Percentiles rank a stretch among this genome's conserved stretches.
phyloP scores from a whole-genome alignment of 2,797 vertebrate genomes.

The Avahi laniger region DNA sequence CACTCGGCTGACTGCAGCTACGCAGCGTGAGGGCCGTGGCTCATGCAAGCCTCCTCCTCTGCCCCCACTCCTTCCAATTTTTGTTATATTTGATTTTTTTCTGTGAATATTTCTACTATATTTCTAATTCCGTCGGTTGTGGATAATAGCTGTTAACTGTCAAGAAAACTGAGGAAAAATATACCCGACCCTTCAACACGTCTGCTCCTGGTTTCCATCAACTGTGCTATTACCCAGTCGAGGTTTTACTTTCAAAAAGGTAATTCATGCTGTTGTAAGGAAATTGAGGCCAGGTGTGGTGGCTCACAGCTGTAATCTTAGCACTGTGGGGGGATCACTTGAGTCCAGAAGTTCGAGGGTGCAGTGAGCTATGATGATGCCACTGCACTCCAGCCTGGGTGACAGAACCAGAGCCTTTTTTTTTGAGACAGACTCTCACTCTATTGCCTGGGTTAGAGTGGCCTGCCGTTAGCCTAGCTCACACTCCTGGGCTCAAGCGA shows the following conservation, averaged over 20 bases:
- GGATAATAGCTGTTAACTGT: not conserved
- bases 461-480: no score
- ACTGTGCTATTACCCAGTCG: not conserved
- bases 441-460: no score
- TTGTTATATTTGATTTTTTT: not conserved
- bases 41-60: not conserved
- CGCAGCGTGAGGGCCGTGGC: fast-evolving
- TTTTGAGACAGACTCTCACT: no score
- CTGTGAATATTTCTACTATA: not conserved
- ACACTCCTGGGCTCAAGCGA: no score
- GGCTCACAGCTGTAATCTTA: no score
- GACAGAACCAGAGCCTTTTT: no score
- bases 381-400: no score
- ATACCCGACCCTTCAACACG: fast-evolving
- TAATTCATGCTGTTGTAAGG: not conserved
- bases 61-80: not conserved
- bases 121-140: not conserved
- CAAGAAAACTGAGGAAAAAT: not conserved
- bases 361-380: no score
- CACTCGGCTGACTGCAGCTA: no score
- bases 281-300: not conserved
- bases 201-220: not conserved
- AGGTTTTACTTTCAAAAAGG: not conserved
- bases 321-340: no score
- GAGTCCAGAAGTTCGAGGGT: no score